phyloP scores from a whole-genome alignment of 1,140 invertebrate genomes.

The Andricus grossulariae region DNA sequence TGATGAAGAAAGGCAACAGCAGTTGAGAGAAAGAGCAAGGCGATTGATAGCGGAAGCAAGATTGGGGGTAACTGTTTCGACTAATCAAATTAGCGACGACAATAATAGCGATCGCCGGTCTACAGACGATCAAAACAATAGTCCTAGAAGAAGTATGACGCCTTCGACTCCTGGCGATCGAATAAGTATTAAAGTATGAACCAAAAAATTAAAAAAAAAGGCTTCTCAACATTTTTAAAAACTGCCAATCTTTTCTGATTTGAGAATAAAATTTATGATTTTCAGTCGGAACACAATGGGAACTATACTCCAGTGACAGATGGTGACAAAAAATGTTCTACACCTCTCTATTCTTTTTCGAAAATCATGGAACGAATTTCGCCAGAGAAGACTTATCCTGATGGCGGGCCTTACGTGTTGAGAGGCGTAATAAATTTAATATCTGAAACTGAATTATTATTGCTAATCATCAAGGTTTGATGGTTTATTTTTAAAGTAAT shows the following conservation, averaged over 20 bases:
- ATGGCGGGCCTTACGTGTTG: constrained; percentile 68
- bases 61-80: constrained; percentile 77
- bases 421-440: constrained; percentile 71
- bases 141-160: constrained; percentile 72
- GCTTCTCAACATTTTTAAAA: not conserved
- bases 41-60: constrained; percentile 92
- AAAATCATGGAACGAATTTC: constrained; percentile 84
- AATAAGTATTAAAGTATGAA: constrained; percentile 67
- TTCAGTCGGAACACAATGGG: constrained; percentile 73
- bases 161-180: constrained; percentile 71
- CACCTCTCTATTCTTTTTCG: constrained; percentile 81
- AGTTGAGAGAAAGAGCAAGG: constrained; percentile 90
- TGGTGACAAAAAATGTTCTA: constrained; percentile 75
- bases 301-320: constrained; percentile 65
- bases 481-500: constrained; percentile 24
- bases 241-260: constrained; percentile 19
- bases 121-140: constrained; percentile 73
- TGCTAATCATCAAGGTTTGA: constrained; percentile 28
- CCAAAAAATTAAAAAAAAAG: not conserved
- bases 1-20: constrained; percentile 90
- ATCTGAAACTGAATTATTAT: constrained; percentile 14
- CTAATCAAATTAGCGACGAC: constrained; percentile 69
- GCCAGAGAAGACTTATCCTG: constrained; percentile 77
- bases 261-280: constrained; percentile 37
- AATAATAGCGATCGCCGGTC: constrained; percentile 69